Percentiles rank a stretch among this genome's conserved stretches.
These are phyloP conservation scores for Chloroceryle amazona DNA, from an alignment of 2,797 vertebrate species.

Conservation along the genomic window DNA sequence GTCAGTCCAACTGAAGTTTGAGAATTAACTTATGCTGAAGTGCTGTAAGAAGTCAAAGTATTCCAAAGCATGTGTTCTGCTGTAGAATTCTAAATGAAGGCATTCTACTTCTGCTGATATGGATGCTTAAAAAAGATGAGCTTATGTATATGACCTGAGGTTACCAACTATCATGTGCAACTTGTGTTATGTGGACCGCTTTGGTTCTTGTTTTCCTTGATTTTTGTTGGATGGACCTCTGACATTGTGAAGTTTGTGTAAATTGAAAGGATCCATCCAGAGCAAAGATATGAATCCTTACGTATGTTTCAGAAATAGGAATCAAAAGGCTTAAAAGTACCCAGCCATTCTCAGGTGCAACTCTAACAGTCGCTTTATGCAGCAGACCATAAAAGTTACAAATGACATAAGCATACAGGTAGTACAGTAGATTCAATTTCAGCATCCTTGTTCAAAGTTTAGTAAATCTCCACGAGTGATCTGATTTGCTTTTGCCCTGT, in stretches of 20 bases:
- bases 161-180: constrained; percentile 37
- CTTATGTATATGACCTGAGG: not conserved
- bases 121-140: constrained; percentile 24
- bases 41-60: not conserved
- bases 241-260: not conserved
- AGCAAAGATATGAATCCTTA: not conserved
- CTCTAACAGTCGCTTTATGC: not conserved
- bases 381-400: not conserved
- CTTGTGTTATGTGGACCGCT: constrained; percentile 9
- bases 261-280: not conserved
- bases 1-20: not conserved
- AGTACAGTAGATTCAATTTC: constrained; percentile 25
- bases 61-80: not conserved
- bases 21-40: not conserved
- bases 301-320: not conserved
- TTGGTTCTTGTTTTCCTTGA: not conserved
- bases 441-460: not conserved
- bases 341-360: not conserved
- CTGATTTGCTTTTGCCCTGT: constrained; percentile 48
- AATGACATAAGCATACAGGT: not conserved
- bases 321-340: not conserved
- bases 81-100: not conserved
- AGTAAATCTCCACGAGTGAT: constrained; percentile 15
- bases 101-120: constrained; percentile 26
- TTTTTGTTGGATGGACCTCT: constrained; percentile 36